Conservation (phyloP, 2,888 invertebrate genomes). For the Subacronicta megacephala region DNA sequence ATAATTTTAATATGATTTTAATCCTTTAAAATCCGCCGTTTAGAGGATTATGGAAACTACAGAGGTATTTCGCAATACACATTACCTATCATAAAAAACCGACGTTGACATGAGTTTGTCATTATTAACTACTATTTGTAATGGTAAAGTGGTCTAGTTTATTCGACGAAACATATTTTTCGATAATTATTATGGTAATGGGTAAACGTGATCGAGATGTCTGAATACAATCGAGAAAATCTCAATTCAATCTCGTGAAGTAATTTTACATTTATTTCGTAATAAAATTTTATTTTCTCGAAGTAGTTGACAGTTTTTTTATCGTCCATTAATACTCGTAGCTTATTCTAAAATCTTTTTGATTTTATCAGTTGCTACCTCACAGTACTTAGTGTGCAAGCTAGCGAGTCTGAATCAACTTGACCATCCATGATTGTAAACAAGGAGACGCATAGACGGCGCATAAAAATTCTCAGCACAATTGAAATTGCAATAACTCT, state of each 20-base stretch:
- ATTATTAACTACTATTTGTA: neutral
- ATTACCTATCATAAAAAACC: neutral
- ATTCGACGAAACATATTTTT: neutral
- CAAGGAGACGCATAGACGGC: conserved; percentile 16
- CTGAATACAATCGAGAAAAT: too few species aligned
- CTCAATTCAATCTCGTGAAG: too few species aligned
- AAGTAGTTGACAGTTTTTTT: conserved; percentile 9
- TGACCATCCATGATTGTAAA: conserved; percentile 5
- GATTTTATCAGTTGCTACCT: conserved; percentile 24
- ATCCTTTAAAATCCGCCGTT: conserved; percentile 3
- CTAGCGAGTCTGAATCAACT: conserved; percentile 2
- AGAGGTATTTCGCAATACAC: neutral
- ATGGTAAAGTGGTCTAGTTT: too few species aligned
- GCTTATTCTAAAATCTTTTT: conserved; percentile 19
- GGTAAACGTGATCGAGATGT: too few species aligned
- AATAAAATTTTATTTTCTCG: conserved; percentile 7
- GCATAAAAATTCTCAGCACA: conserved; percentile 39
- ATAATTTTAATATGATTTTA: too few species aligned
- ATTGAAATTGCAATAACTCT: conserved; percentile 41
- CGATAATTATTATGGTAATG: neutral
- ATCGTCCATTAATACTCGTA: conserved; percentile 13
- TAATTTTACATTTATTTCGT: too few species aligned
- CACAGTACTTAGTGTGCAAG: neutral
- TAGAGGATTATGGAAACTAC: neutral
- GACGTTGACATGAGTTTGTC: neutral